Evolutionary conservation across 2,888 invertebrate species (phyloP), one percentile per base, ranked within the genome.

Genomic region (Podotricha telesiphe): DNA sequence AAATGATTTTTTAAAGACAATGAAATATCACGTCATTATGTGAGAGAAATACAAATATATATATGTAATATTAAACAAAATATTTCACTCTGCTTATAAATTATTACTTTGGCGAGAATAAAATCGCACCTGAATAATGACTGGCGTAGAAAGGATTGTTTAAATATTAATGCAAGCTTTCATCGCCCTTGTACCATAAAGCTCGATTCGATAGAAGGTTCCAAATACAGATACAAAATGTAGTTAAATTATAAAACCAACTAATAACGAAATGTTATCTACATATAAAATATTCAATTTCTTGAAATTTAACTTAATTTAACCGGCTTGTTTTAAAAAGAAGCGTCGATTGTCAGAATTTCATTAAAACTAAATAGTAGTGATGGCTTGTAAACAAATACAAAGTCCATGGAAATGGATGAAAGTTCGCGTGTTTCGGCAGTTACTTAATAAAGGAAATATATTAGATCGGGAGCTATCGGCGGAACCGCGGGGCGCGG

Each of bases 361-460:
- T 82, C 89, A 90, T 90, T 87, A 88, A 80, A 82, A 84, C 79
- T 83, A 82, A 87, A 86, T 82, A 82, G 79, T 82, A 81, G 80
- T 85, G 86, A 88, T 86, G 82, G 85, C 78, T 84, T 84, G 84
- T 85, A 89, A 91, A 89, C 88, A 91, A 91, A 91, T 85, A 88
- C 78, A 82, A 79, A 82, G 83, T 78, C 83, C 86, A 88, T 87
- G 88, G 86, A 88, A 91, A 90, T 89, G 86, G 88, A 91, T 90
- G 90, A 89, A 88, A 89, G 88, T 89, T 92, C 86, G 92, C 92
- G 92, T 92, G 92, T 85, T 87, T 81, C 84, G 83, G 82, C 83
- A 83, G 86, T 87, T 86, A 84, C 85, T 84, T 87, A 86, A 79
- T 88, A 86, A 89, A 88, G 88, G 86, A 91, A 89, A 89, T 91